phyloP scores from a whole-genome alignment of 1,140 invertebrate genomes.

The Portunus trituberculatus region DNA sequence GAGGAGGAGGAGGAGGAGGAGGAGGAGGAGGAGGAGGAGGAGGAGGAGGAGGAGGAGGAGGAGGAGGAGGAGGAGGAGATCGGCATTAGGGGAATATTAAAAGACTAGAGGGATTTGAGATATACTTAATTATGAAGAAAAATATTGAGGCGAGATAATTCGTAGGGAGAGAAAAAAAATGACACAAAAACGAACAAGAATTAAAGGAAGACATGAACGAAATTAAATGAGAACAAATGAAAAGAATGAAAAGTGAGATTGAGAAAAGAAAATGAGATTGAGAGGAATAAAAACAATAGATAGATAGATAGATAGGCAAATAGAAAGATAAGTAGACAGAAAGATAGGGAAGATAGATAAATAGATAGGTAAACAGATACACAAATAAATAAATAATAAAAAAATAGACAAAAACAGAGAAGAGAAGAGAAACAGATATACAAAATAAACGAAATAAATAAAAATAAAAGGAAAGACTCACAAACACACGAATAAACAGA shows the following conservation, averaged over 20 bases:
- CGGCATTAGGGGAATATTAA: not conserved
- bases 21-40: not conserved
- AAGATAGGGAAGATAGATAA: no score
- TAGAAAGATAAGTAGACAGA: no score
- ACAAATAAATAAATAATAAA: no score
- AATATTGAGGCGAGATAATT: not conserved
- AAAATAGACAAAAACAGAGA: no score
- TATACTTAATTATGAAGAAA: not conserved
- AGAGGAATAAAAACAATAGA: conserved; percentile 3
- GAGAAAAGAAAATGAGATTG: not conserved
- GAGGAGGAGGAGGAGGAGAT: not conserved
- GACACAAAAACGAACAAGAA: not conserved
- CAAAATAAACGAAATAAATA: not conserved
- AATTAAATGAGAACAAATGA: not conserved
- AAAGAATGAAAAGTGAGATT: not conserved
- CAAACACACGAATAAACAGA: no score
- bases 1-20: conserved; percentile 31
- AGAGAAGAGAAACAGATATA: not conserved
- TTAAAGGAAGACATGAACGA: not conserved
- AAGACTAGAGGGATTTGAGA: not conserved
- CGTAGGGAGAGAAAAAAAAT: no score
- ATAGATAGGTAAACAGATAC: no score
- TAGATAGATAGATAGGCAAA: not conserved
- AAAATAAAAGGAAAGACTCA: not conserved
- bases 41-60: not conserved